These are phyloP conservation scores for Cyclargus thomasi DNA, from an alignment of 1,140 invertebrate genomes.

Conservation along the genomic window DNA sequence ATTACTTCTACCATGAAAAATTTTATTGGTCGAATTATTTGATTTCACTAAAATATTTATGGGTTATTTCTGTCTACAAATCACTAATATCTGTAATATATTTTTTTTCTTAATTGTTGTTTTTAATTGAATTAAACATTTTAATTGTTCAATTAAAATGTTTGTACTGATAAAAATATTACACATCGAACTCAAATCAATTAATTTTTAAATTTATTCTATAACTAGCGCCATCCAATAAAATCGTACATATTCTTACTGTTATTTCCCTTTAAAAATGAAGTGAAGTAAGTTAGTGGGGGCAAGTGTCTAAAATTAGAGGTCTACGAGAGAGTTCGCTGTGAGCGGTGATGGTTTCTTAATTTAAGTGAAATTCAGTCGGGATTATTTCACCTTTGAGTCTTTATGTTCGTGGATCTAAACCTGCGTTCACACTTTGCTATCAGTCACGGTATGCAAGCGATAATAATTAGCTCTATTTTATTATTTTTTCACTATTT, in stretches of 20 bases:
- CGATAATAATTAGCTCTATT: too few relatives aligned
- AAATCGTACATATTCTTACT: neutral
- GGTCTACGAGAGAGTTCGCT: conserved; percentile 40
- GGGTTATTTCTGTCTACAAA: neutral
- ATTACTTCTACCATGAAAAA: conserved; percentile 7
- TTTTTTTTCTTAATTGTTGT: neutral
- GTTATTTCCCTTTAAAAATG: neutral
- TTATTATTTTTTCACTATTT: too few relatives aligned
- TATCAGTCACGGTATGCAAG: too few relatives aligned
- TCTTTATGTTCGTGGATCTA: too few relatives aligned
- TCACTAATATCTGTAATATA: neutral
- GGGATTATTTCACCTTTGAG: neutral
- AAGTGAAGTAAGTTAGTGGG: neutral
- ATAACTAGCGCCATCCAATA: neutral
- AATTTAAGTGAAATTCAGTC: conserved; percentile 42
- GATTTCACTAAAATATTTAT: neutral
- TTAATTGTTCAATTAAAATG: too few relatives aligned
- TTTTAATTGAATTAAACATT: too few relatives aligned
- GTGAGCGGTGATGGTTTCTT: conserved; percentile 43
- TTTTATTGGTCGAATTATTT: neutral
- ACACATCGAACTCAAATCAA: too few relatives aligned
- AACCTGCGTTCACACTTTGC: too few relatives aligned
- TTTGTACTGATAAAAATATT: too few relatives aligned
- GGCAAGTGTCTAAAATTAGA: conserved; percentile 39
- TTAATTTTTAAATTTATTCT: too few relatives aligned